Conservation (phyloP, 2,113 vertebrate species). For the Seriola quinqueradiata region DNA sequence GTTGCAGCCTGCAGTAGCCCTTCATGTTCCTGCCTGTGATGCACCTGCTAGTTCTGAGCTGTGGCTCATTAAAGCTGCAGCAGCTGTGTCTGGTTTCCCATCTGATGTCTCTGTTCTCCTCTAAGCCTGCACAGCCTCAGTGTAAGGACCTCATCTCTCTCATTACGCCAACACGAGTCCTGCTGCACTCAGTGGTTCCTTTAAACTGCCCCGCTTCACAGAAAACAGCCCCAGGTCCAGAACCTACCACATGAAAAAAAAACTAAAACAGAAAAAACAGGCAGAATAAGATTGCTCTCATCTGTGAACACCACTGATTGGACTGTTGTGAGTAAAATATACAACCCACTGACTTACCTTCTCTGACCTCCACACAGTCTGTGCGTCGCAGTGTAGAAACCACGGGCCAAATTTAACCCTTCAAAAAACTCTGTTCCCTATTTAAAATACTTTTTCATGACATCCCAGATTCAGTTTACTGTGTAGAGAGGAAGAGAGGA, state of each 20-base stretch:
- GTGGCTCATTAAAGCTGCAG: constrained; percentile 26
- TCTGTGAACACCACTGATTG: too few relatives aligned
- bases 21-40: not conserved
- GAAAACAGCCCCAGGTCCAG: not conserved
- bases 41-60: constrained; percentile 18
- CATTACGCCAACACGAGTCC: constrained; percentile 27
- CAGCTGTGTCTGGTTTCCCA: constrained; percentile 54
- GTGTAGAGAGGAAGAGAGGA: too few relatives aligned
- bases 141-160: constrained; percentile 34
- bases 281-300: too few relatives aligned
- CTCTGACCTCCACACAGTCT: too few relatives aligned
- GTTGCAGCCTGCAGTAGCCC: not conserved
- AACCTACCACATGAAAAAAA: constrained; percentile 31
- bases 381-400: too few relatives aligned
- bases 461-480: too few relatives aligned
- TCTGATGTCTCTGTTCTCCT: constrained; percentile 3
- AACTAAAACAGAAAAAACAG: too few relatives aligned
- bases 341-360: too few relatives aligned
- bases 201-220: constrained; percentile 35
- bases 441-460: too few relatives aligned
- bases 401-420: too few relatives aligned
- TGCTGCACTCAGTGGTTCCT: constrained; percentile 13
- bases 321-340: too few relatives aligned
- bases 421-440: too few relatives aligned
- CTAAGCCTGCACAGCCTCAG: not conserved